Conservation (phyloP, 2,888 invertebrate genomes). For the Microchrysa polita region DNA sequence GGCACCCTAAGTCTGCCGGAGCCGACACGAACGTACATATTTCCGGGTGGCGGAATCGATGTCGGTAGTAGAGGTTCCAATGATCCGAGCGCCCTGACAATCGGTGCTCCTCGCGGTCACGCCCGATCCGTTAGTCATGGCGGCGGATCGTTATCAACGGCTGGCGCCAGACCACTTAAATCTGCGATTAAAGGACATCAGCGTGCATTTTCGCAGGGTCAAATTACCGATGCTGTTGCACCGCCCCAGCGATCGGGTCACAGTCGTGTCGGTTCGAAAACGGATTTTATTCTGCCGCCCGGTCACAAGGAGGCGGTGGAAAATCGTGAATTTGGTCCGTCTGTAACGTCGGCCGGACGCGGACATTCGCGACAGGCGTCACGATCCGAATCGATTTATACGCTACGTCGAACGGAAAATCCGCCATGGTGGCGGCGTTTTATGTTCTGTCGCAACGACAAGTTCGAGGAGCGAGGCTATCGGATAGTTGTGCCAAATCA, state of each 20-base stretch:
- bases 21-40: conserved; percentile 59
- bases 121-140: conserved; percentile 88
- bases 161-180: conserved; percentile 74
- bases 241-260: conserved; percentile 69
- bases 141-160: conserved; percentile 69
- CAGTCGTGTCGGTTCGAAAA: conserved; percentile 84
- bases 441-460: conserved; percentile 70
- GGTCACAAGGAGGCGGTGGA: conserved; percentile 83
- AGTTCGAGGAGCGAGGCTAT: conserved; percentile 74
- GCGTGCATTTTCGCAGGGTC: conserved; percentile 87
- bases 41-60: conserved; percentile 56
- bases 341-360: conserved; percentile 66
- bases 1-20: conserved; percentile 24
- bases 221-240: conserved; percentile 73
- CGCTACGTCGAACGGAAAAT: conserved; percentile 78
- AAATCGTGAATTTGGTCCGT: conserved; percentile 66
- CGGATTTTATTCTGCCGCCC: conserved; percentile 88
- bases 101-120: conserved; percentile 68
- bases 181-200: conserved; percentile 80
- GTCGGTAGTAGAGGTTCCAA: conserved; percentile 52
- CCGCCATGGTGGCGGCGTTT: conserved; percentile 78
- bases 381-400: conserved; percentile 89
- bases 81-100: conserved; percentile 48
- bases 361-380: conserved; percentile 89
- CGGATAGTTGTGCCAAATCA: conserved; percentile 86